phyloP scores from a whole-genome alignment of 2,888 invertebrate species.

The Chymomyza procnemis region DNA sequence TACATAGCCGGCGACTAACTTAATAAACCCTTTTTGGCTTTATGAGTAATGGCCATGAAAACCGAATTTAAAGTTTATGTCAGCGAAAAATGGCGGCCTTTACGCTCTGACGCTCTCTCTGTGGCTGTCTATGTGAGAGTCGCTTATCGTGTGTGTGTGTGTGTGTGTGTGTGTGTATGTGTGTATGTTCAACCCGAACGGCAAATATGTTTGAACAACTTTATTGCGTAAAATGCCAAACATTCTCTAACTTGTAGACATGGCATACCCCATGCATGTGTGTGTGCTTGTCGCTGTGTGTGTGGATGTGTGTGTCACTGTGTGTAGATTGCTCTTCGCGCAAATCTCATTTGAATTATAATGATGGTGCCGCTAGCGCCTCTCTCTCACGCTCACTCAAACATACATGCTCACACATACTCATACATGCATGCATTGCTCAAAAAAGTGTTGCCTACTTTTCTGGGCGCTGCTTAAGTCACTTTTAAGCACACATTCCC shows the following conservation, averaged over 20 bases:
- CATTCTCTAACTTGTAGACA: slow-evolving; percentile 63
- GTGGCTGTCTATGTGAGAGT: background rate
- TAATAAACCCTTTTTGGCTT: no score
- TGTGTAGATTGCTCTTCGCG: slow-evolving; percentile 55
- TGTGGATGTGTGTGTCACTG: slow-evolving; percentile 3
- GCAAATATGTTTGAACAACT: slow-evolving; percentile 67
- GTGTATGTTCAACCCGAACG: slow-evolving; percentile 20
- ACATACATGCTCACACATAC: slow-evolving; percentile 7
- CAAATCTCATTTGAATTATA: slow-evolving; percentile 70
- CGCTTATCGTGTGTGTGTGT: slow-evolving; percentile 6
- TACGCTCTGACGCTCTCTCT: background rate
- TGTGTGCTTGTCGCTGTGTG: background rate
- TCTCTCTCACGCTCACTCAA: slow-evolving; percentile 29
- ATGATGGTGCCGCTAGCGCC: slow-evolving; percentile 62
- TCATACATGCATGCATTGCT: background rate
- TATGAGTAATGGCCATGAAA: slow-evolving; percentile 5
- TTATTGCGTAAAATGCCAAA: slow-evolving; percentile 69
- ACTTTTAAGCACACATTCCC: background rate
- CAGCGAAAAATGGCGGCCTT: slow-evolving; percentile 52
- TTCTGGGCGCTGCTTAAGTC: slow-evolving; percentile 1
- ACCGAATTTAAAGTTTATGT: slow-evolving; percentile 63
- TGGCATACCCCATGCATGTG: slow-evolving; percentile 12
- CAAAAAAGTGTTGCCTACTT: slow-evolving; percentile 35
- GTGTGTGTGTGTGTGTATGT: slow-evolving; percentile 2
- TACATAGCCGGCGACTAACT: no score